Conservation (phyloP, 2,888 invertebrate genomes). For the Cistogaster globosa region DNA sequence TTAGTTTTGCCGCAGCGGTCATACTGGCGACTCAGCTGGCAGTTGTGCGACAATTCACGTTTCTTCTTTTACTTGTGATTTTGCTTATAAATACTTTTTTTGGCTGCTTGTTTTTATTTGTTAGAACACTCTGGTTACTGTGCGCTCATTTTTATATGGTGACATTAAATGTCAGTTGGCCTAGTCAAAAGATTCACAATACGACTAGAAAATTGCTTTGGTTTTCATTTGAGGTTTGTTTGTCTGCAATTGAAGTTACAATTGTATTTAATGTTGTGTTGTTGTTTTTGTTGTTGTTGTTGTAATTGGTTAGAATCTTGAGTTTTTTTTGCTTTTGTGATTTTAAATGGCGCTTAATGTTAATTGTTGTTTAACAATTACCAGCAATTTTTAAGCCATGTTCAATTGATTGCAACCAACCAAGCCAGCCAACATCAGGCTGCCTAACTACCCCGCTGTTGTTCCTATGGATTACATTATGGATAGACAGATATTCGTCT, state of each 20-base stretch:
- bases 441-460: conserved; percentile 42
- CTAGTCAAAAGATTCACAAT: conserved; percentile 58
- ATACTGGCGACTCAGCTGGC: conserved; percentile 72
- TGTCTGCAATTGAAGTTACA: conserved; percentile 56
- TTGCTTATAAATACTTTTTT: conserved; percentile 52
- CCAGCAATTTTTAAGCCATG: conserved; percentile 65
- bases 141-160: conserved; percentile 57
- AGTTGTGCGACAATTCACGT: conserved; percentile 71
- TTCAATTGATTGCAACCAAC: conserved; percentile 52
- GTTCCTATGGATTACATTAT: conserved; percentile 25
- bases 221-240: conserved; percentile 41
- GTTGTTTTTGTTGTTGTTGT: conserved; percentile 38
- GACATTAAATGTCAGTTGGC: conserved; percentile 73
- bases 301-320: conserved; percentile 29
- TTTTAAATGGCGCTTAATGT: conserved; percentile 72
- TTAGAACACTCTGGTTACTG: conserved; percentile 47
- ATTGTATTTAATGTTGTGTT: conserved; percentile 57
- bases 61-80: conserved; percentile 49
- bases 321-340: conserved; percentile 13
- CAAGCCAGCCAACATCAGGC: conserved; percentile 28
- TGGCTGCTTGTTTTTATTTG: conserved; percentile 39
- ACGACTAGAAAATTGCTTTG: conserved; percentile 57
- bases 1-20: conserved; percentile 72
- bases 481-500: background rate
- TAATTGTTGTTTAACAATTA: conserved; percentile 73